Base-by-base conservation (phyloP, 2,797 vertebrate species). In the Antennarius maculatus region DNA sequence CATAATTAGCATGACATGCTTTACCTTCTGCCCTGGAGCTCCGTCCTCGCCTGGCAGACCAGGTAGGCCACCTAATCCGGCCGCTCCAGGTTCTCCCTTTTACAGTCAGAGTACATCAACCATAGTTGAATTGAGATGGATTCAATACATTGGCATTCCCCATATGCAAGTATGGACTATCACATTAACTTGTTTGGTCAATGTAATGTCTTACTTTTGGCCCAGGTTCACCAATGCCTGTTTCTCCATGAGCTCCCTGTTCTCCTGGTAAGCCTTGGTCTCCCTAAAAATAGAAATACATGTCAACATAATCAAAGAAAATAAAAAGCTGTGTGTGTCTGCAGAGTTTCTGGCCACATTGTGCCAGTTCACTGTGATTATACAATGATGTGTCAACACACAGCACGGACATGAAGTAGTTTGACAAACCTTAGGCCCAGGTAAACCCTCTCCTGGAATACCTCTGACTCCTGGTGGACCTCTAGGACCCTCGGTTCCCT, bases 1-100 rank as follows among this genome's bases (percentile, higher is more conserved):
- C 17, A 43, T 16, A 66, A n/a, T 14, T 58, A n/a, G 3, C 10
- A 39, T 58, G 34, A 42, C 43, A 12, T 37, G 90, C 88, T 58
- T 49, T 83, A 96, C 96, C 94, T 97, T 97, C 86, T 96, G 95
- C 66, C 96, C 96, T 56, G 95, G 95, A 45, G 93, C 94, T 46
- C 96, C 96, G 58, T 97, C 95, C 76, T 97, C 96, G 82, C 96
- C 95, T 55, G 96, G 96, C 83, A 97, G 93, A 77, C 95, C 96
- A 50, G 95, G 96, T 47, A 97, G 84, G 16, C 96, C 96, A 66
- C 92, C 91, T 7, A 95, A 74, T 79, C 96, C 96, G 79, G 91
- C 72, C 73, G 91, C 54, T 56, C 96, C 96, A 74, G 94, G 94
- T 31, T 96, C 96, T 71, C 96, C 96, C 96, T 98, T 72, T 67